Conservation (phyloP, 2,113 vertebrate genomes). For the Perca schrenkii region DNA sequence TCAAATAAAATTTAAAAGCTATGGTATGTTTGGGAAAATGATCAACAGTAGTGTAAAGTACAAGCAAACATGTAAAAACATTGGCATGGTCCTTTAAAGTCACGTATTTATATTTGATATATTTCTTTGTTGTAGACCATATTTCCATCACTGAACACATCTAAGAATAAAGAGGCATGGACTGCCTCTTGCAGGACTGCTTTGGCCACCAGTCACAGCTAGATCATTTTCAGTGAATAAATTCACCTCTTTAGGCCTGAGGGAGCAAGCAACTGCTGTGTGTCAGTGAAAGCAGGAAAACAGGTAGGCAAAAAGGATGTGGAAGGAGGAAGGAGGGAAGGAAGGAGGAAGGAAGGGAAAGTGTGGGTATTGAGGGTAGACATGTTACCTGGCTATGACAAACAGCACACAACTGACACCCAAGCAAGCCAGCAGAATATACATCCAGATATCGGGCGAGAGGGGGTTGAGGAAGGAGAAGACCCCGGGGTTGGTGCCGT, state of each 20-base stretch:
- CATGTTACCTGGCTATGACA: slow-evolving; percentile 99
- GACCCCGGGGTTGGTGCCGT: slow-evolving; percentile 94
- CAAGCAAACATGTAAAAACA: slow-evolving; percentile 7
- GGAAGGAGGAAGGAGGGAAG: slow-evolving; percentile 87
- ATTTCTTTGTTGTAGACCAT: not conserved
- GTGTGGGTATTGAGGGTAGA: slow-evolving; percentile 74
- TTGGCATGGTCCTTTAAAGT: slow-evolving; percentile 2
- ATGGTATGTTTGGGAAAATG: not conserved
- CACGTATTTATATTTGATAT: slow-evolving; percentile 3
- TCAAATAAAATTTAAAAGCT: not conserved
- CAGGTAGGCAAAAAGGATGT: slow-evolving; percentile 86
- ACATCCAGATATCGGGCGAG: slow-evolving; percentile 99
- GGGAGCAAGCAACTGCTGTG: slow-evolving; percentile 45
- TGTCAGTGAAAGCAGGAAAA: slow-evolving; percentile 46
- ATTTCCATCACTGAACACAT: slow-evolving; percentile 1
- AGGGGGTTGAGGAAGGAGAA: slow-evolving; percentile 99
- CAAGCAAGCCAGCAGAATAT: slow-evolving; percentile 99
- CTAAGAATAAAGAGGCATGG: slow-evolving; percentile 13
- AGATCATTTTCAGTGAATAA: slow-evolving; percentile 44
- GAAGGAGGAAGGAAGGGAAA: slow-evolving; percentile 74
- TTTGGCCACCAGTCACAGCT: slow-evolving; percentile 15
- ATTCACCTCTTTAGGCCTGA: slow-evolving; percentile 13
- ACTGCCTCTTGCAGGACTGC: not conserved
- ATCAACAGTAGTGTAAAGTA: not conserved
- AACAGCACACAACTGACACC: slow-evolving; percentile 99